phyloP scores from a whole-genome alignment of 2,113 vertebrate genomes.

The Cavia aperea region DNA sequence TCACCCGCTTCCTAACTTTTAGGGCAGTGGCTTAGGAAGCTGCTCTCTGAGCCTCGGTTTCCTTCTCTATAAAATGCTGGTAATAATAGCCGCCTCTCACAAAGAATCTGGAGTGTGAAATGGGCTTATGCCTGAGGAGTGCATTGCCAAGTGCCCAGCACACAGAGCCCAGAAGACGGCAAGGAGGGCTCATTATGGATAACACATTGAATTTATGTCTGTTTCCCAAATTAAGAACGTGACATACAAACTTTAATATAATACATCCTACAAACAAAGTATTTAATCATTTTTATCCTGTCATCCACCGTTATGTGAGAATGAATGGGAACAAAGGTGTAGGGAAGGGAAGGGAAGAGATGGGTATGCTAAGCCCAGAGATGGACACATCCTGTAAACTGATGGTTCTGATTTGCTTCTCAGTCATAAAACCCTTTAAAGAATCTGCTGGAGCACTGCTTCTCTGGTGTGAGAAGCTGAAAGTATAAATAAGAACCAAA shows the following conservation, averaged over 20 bases:
- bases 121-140: background rate
- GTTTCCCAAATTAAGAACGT: background rate
- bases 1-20: background rate
- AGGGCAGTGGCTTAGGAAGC: background rate
- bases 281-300: background rate
- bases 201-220: background rate
- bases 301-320: background rate
- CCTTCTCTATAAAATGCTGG: background rate
- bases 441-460: background rate
- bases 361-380: background rate
- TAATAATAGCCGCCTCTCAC: background rate
- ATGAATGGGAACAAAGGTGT: background rate
- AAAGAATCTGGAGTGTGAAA: background rate
- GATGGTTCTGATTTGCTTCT: background rate
- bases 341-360: background rate
- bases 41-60: background rate
- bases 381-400: background rate
- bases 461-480: background rate
- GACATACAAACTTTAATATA: background rate
- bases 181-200: background rate
- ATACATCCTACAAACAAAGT: background rate
- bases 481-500: background rate
- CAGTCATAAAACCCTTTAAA: background rate
- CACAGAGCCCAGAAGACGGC: accelerated
- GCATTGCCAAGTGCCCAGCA: background rate